phyloP scores from a whole-genome alignment of 2,113 vertebrate species.

The Hymenochirus boettgeri region DNA sequence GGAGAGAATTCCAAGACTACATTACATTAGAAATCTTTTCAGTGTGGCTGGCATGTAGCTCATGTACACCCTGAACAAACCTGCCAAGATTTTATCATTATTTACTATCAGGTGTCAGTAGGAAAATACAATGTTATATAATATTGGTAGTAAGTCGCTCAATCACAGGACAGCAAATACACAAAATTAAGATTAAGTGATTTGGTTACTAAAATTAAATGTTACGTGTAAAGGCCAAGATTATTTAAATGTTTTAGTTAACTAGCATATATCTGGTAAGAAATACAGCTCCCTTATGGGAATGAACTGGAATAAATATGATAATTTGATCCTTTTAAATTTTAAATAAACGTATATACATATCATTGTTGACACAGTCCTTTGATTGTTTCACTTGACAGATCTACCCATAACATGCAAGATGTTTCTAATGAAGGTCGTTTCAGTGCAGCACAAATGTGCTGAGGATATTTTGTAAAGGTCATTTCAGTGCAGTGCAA shows the following conservation, averaged over 20 bases:
- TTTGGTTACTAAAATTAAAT: background rate
- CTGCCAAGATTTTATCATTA: conserved; percentile 21
- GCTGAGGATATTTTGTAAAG: too few relatives aligned
- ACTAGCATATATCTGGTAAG: background rate
- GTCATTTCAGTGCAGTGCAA: too few relatives aligned
- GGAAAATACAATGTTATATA: conserved; percentile 24
- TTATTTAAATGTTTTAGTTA: background rate
- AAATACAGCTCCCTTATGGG: background rate
- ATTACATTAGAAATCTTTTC: conserved; percentile 10
- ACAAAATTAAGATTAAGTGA: conserved; percentile 14
- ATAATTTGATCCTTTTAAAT: background rate
- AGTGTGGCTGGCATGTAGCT: conserved; percentile 22
- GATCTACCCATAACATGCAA: background rate
- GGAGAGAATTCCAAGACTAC: conserved; percentile 12
- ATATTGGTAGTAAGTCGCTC: conserved; percentile 17
- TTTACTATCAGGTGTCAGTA: conserved; percentile 28
- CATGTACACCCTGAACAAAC: conserved; percentile 16
- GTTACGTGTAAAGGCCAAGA: background rate
- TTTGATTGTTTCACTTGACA: background rate
- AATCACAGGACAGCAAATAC: conserved; percentile 11
- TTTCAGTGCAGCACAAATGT: too few relatives aligned
- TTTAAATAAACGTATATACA: background rate
- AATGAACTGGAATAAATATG: background rate
- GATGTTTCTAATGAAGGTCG: too few relatives aligned
- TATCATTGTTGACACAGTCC: background rate